Percentiles rank a stretch among this genome's conserved stretches.
Evolutionary conservation across 2,888 invertebrate genomes (phyloP).

Genomic region (Aromia moschata): DNA sequence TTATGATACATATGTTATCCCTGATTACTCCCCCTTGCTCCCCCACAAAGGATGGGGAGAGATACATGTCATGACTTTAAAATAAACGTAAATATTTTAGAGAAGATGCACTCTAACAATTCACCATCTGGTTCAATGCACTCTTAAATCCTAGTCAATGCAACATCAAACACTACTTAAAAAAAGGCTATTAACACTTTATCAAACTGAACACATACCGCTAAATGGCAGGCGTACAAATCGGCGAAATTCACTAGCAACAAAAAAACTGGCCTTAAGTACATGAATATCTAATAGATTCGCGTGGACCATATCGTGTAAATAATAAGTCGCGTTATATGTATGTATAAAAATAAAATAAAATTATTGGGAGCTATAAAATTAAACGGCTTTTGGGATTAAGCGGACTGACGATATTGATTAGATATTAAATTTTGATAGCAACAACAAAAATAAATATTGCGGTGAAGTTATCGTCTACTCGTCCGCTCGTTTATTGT

Average conservation of each 20-base stretch:
- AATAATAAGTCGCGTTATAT: background rate
- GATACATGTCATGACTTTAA: no score
- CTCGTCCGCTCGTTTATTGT: no score
- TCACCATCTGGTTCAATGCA: no score
- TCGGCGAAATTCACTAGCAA: background rate
- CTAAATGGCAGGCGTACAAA: background rate
- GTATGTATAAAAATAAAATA: background rate
- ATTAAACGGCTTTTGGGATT: constrained; percentile 1
- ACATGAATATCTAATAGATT: background rate
- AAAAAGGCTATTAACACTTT: no score
- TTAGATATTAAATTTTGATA: constrained; percentile 19
- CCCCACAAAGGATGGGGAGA: no score
- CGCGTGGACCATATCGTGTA: background rate
- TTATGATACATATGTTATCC: no score
- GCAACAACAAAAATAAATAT: constrained; percentile 14
- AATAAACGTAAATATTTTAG: no score
- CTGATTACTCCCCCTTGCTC: no score
- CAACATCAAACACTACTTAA: no score
- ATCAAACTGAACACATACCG: background rate
- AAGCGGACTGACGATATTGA: constrained; percentile 8
- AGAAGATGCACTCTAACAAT: no score
- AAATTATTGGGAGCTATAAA: background rate
- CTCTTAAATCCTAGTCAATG: no score
- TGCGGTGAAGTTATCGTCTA: no score
- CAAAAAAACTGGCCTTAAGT: background rate